Percentiles rank a stretch among this genome's conserved stretches.
phyloP scores from a whole-genome alignment of 2,113 vertebrate genomes.

The Forbesichthys agassizii region DNA sequence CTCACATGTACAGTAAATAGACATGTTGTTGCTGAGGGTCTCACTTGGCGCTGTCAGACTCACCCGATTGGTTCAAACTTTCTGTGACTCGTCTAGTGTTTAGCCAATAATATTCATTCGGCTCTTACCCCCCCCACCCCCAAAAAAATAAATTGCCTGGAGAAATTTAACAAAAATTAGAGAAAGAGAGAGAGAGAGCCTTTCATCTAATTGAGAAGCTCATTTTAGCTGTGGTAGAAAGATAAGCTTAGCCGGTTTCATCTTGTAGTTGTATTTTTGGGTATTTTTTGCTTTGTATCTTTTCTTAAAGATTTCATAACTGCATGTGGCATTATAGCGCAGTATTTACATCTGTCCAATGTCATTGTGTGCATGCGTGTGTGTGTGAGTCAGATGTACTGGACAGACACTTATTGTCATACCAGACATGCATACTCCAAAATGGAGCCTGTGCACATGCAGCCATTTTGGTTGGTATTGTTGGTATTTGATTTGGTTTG shows the following conservation, averaged over 20 bases:
- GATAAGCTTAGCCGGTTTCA: conserved; percentile 72
- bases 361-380: conserved; percentile 15
- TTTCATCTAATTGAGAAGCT: conserved; percentile 76
- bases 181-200: conserved; percentile 39
- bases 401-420: conserved; percentile 17
- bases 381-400: conserved; percentile 17
- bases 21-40: conserved; percentile 77
- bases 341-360: background rate
- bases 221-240: conserved; percentile 73
- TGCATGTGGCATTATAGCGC: conserved; percentile 10
- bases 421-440: conserved; percentile 41
- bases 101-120: conserved; percentile 60
- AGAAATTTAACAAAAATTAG: conserved; percentile 73
- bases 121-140: conserved; percentile 12
- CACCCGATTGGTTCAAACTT: conserved; percentile 61
- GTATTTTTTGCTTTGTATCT: conserved; percentile 23
- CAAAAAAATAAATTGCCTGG: conserved; percentile 74
- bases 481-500: background rate
- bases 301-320: conserved; percentile 25
- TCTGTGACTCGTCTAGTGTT: conserved; percentile 55
- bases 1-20: conserved; percentile 62
- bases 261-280: conserved; percentile 13
- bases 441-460: conserved; percentile 57
- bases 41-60: conserved; percentile 54
- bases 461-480: conserved; percentile 30